Conservation (phyloP, 2,797 vertebrate species). For the Gallirallus australis region DNA sequence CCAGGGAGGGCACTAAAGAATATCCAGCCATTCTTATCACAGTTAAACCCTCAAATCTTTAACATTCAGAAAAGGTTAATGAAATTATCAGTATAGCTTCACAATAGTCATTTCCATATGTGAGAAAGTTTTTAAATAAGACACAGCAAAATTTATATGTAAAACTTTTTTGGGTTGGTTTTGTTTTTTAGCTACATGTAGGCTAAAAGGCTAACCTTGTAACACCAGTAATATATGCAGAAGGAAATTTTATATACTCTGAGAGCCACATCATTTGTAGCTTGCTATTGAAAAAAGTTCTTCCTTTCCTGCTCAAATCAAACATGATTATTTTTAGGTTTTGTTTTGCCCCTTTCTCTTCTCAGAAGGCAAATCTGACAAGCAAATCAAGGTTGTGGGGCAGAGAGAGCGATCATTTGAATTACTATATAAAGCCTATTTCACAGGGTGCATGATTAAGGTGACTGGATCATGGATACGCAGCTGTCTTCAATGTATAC, state of each 20-base stretch:
- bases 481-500: background rate
- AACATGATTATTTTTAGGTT: background rate
- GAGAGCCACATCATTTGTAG: background rate
- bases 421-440: background rate
- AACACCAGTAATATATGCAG: background rate
- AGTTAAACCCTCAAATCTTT: background rate
- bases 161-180: background rate
- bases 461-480: accelerated
- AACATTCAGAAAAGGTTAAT: background rate
- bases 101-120: background rate
- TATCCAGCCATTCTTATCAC: background rate
- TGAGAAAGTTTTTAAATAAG: background rate
- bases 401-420: background rate
- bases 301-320: background rate
- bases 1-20: background rate
- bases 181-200: background rate
- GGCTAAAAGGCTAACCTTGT: background rate
- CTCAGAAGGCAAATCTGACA: background rate
- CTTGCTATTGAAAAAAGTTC: background rate
- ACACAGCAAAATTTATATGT: background rate
- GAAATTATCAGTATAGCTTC: background rate
- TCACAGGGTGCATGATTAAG: background rate
- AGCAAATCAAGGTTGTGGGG: background rate
- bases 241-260: background rate
- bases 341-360: background rate